phyloP scores from a whole-genome alignment of 2,113 vertebrate genomes.

The Corydoras sp. region DNA sequence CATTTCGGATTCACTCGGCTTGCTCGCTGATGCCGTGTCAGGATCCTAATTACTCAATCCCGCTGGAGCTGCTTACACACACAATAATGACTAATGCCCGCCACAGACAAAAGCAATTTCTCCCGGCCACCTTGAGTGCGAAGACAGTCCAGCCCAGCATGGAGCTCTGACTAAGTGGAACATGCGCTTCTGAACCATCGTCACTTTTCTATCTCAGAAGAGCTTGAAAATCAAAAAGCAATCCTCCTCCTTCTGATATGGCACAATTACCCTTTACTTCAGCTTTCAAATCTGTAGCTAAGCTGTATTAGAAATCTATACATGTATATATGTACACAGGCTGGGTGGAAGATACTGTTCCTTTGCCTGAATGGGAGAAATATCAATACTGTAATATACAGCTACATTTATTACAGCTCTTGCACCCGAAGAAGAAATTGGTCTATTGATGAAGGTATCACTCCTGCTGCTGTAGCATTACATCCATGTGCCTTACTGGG shows the following conservation, averaged over 20 bases:
- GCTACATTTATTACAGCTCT: constrained; percentile 28
- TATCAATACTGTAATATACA: constrained; percentile 31
- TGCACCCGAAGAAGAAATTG: constrained; percentile 34
- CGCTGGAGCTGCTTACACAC: constrained; percentile 47
- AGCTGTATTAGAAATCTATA: constrained; percentile 39
- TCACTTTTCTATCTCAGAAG: not conserved
- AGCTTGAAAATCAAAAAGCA: constrained; percentile 11
- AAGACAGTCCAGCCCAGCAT: constrained; percentile 43
- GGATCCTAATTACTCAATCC: constrained; percentile 56
- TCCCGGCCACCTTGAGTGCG: constrained; percentile 50
- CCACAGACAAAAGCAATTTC: constrained; percentile 60
- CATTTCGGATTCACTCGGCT: constrained; percentile 51
- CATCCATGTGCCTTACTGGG: constrained; percentile 1
- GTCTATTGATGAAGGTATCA: constrained; percentile 26
- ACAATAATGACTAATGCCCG: constrained; percentile 52
- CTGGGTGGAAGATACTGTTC: constrained; percentile 33
- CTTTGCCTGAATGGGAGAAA: constrained; percentile 32
- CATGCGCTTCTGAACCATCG: constrained; percentile 21
- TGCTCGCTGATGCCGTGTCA: constrained; percentile 49
- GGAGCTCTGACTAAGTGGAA: constrained; percentile 14
- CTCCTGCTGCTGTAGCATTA: constrained; percentile 12
- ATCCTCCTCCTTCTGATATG: constrained; percentile 13
- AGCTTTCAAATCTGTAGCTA: constrained; percentile 30
- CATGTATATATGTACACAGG: constrained; percentile 11
- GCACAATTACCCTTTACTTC: constrained; percentile 22